These are phyloP conservation scores for Penaeus chinensis DNA, from an alignment of 1,140 invertebrate genomes.

Conservation along the genomic window DNA sequence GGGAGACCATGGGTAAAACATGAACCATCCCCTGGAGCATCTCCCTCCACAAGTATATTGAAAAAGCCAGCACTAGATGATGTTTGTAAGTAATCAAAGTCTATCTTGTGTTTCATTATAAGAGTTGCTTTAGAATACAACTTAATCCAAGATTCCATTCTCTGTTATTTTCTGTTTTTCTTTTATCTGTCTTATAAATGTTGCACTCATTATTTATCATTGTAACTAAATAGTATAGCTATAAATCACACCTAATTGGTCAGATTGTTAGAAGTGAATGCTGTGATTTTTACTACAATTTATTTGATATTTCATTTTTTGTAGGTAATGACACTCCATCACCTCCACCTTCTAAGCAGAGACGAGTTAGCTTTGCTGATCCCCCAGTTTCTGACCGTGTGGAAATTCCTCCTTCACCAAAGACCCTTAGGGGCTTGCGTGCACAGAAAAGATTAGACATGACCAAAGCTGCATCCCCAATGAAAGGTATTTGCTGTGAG, in stretches of 20 bases:
- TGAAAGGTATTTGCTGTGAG: conserved; percentile 23
- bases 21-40: conserved; percentile 48
- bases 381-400: conserved; percentile 50
- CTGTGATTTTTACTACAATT: no score
- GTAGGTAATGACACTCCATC: conserved; percentile 37
- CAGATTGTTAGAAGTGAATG: no score
- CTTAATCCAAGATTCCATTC: no score
- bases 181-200: no score
- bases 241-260: no score
- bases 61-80: conserved; percentile 36
- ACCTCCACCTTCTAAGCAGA: conserved; percentile 28
- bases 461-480: conserved; percentile 40
- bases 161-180: no score
- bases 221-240: no score
- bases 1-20: conserved; percentile 44
- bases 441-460: conserved; percentile 55
- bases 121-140: no score
- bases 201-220: no score
- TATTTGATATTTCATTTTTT: neutral
- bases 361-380: conserved; percentile 52
- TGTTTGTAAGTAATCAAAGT: conserved; percentile 1
- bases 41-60: conserved; percentile 50
- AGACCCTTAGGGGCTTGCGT: conserved; percentile 34
- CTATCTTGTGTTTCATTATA: no score
- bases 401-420: conserved; percentile 52